phyloP scores from a whole-genome alignment of 2,797 vertebrate genomes.

The Eutrigla gurnardus region DNA sequence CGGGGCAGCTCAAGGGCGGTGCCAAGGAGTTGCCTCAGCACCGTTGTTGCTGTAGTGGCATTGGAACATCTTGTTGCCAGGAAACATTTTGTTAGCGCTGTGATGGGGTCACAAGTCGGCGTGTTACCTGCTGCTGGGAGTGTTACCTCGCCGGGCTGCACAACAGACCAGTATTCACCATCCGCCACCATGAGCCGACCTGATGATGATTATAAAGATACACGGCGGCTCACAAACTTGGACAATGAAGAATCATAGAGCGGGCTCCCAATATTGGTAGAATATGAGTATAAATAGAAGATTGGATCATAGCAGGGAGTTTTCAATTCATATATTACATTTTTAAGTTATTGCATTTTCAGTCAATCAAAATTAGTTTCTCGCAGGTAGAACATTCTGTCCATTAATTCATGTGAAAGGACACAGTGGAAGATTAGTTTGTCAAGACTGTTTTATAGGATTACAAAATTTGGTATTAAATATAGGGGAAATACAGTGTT shows the following conservation, averaged over 20 bases:
- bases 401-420: neutral
- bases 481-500: neutral
- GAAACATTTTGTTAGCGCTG: constrained; percentile 48
- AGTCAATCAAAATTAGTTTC: neutral
- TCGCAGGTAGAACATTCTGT: neutral
- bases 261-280: neutral
- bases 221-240: no score
- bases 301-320: neutral
- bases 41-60: constrained; percentile 33
- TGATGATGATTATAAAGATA: neutral
- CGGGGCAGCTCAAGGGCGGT: constrained; percentile 24
- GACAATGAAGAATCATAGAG: neutral
- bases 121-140: constrained; percentile 43
- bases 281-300: neutral
- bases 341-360: no score
- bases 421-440: neutral
- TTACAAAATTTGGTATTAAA: neutral
- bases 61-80: constrained; percentile 42
- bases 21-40: constrained; percentile 59
- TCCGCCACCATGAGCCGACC: constrained; percentile 5
- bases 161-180: constrained; percentile 41
- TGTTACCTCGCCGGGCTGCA: constrained; percentile 8
- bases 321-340: no score
- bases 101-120: constrained; percentile 24
- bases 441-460: neutral